Base-by-base conservation (phyloP, 2,797 vertebrate species). In the Etheostoma perlongum region DNA sequence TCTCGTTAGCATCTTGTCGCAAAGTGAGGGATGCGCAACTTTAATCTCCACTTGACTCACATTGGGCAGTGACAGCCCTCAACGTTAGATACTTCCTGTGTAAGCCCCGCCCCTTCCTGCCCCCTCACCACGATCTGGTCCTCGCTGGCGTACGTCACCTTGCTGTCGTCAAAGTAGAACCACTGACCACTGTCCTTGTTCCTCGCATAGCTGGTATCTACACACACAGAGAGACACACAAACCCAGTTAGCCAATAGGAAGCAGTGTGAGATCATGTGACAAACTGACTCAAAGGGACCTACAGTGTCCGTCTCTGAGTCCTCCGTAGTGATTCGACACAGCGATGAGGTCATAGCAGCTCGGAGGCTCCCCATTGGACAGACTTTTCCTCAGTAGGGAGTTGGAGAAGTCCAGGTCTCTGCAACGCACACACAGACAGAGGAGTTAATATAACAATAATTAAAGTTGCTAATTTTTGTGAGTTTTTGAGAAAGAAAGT, bases 121-220 rank as follows among this genome's bases (percentile, higher is more conserved):
- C 25, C 25, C 25, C 25, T 25, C 27, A 97, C 97, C 96, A 97
- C 91, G 58, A 97, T 96, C 89, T 97, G 95, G 73, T 95, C 95
- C 85, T 97, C 96, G 1, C 81, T 89, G 67, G 96, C 96, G 36
- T 91, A 92, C 0, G 96, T 97, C 82, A 98, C 96, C 13, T 95
- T 97, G 91, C 93, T 97, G 92, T 98, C 96, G 21, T 98, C 97
- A 48, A 97, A 97, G 89, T 97, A 96, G 90, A 96, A 96, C 97
- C 97, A 97, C 79, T 96, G 96, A 16, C 93, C 95, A 0, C 94
- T 96, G 67, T 97, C 96, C 87, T 97, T 97, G 93, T 97, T 97
- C 78, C 87, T 87, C 18, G 97, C 96, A 51, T 96, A 97, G 64
- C 96, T 96, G 48, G 96, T 97, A 90, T 97, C 97, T 97, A 81